phyloP scores from a whole-genome alignment of 2,797 vertebrate genomes.

The Serranus cabrilla region DNA sequence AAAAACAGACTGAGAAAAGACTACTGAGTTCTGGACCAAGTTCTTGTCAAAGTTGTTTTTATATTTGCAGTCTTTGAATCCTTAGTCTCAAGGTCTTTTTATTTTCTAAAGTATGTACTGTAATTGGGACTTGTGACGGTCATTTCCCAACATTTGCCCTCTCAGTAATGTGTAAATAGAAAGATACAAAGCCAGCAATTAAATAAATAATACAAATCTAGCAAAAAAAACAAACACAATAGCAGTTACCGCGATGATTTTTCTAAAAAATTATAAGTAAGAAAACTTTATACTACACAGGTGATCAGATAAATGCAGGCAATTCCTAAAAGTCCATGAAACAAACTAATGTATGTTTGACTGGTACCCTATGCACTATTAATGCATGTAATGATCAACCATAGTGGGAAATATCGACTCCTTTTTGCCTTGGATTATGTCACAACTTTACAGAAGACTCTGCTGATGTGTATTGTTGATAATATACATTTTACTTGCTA shows the following conservation, averaged over 20 bases:
- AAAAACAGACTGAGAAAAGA: constrained; percentile 56
- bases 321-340: constrained; percentile 60
- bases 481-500: constrained; percentile 36
- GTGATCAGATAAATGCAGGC: constrained; percentile 64
- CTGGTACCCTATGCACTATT: constrained; percentile 77
- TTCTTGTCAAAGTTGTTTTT: constrained; percentile 71
- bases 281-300: constrained; percentile 58
- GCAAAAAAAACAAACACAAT: constrained; percentile 57
- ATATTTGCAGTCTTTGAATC: constrained; percentile 72
- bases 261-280: constrained; percentile 44
- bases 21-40: constrained; percentile 68
- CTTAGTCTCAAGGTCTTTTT: constrained; percentile 64
- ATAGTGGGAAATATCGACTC: constrained; percentile 38
- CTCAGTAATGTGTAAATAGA: constrained; percentile 74
- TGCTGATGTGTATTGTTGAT: constrained; percentile 42
- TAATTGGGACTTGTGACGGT: constrained; percentile 74
- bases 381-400: constrained; percentile 75
- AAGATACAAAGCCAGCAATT: constrained; percentile 79
- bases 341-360: constrained; percentile 61
- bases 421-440: constrained; percentile 62
- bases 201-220: constrained; percentile 63
- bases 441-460: constrained; percentile 49
- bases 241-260: constrained; percentile 51
- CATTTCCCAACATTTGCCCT: constrained; percentile 70
- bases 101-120: constrained; percentile 78